Conservation (phyloP, 1,140 invertebrate genomes). For the Brachionus asplanchnoidis region DNA sequence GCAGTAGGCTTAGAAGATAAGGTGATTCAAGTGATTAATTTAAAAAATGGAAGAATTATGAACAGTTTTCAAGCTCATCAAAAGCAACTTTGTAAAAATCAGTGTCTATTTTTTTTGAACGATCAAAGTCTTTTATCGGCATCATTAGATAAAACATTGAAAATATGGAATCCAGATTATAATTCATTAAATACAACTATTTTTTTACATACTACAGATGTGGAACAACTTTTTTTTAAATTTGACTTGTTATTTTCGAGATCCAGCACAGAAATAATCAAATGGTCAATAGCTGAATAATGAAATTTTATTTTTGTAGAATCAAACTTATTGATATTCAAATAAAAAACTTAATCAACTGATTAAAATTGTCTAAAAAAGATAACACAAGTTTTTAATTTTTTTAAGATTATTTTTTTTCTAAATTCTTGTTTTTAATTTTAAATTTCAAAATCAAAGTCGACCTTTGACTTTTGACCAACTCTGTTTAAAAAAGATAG, state of each 20-base stretch:
- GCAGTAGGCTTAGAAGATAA: background rate
- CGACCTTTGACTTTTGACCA: no score
- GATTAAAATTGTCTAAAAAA: no score
- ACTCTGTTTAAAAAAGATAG: no score
- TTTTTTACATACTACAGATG: background rate
- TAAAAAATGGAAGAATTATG: background rate
- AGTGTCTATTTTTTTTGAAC: background rate
- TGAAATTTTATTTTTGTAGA: background rate
- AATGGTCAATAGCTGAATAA: background rate
- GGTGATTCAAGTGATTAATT: background rate
- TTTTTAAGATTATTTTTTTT: no score
- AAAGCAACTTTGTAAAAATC: background rate
- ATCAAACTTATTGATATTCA: no score
- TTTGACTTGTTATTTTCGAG: background rate
- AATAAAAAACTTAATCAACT: no score
- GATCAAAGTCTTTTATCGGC: background rate
- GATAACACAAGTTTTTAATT: no score
- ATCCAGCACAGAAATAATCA: background rate
- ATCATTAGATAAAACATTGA: background rate
- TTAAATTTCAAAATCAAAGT: no score
- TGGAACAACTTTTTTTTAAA: background rate
- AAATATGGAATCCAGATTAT: background rate
- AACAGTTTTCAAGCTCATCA: background rate
- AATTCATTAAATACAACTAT: background rate
- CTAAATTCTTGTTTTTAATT: no score